These are phyloP conservation scores for Eleginops maclovinus DNA, from an alignment of 2,113 vertebrate species.

Conservation along the genomic window DNA sequence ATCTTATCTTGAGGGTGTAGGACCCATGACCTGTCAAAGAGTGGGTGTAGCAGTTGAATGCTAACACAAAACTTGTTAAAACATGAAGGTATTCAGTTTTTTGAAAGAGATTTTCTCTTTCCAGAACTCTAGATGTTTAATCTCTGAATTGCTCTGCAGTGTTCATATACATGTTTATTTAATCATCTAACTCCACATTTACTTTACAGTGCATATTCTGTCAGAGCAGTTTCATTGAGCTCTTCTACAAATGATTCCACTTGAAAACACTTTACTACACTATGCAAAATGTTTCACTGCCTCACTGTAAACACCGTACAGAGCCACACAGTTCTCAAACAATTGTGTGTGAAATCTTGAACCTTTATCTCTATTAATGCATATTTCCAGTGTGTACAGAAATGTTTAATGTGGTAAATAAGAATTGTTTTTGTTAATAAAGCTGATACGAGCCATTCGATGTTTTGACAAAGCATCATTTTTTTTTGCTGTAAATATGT, in stretches of 20 bases:
- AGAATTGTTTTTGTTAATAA: constrained; percentile 54
- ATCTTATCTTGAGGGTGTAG: neutral
- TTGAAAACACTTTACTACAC: constrained; percentile 64
- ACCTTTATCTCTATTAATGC: constrained; percentile 23
- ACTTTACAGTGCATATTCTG: neutral
- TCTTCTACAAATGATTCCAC: constrained; percentile 44
- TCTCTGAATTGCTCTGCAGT: constrained; percentile 10
- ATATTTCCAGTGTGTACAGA: constrained; percentile 60
- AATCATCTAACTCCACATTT: neutral
- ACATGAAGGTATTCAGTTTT: constrained; percentile 9
- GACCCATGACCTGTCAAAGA: neutral
- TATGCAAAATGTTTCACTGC: constrained; percentile 74
- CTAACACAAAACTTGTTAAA: neutral
- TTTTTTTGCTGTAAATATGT: constrained; percentile 74
- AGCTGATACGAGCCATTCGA: constrained; percentile 68
- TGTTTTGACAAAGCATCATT: constrained; percentile 59
- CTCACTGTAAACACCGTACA: constrained; percentile 50
- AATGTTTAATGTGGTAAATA: constrained; percentile 47
- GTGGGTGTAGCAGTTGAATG: no score
- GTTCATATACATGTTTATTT: neutral
- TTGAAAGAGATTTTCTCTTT: neutral
- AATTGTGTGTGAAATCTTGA: constrained; percentile 30
- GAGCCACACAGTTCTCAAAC: constrained; percentile 20
- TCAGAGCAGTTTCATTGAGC: constrained; percentile 5
- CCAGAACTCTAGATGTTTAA: neutral